Conservation (phyloP, 2,888 invertebrate genomes). For the Andrena praecox region DNA sequence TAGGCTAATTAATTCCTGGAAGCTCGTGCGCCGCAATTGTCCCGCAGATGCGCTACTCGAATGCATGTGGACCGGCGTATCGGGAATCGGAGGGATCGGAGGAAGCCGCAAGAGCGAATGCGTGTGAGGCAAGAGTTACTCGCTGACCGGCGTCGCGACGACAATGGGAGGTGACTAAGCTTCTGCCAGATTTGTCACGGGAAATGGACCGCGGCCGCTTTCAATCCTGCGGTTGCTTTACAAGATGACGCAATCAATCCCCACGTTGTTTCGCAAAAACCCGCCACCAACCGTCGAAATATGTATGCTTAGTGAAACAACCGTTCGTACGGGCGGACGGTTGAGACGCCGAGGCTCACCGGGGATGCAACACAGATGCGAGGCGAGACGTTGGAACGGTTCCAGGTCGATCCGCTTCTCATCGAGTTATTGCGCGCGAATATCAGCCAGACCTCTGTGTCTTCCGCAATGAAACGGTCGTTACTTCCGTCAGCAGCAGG, state of each 20-base stretch:
- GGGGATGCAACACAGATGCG: background rate
- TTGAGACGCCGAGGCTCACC: background rate
- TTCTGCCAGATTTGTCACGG: slow-evolving; percentile 9
- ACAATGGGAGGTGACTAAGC: slow-evolving; percentile 32
- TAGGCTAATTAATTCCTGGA: slow-evolving; percentile 70
- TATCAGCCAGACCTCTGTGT: slow-evolving; percentile 17
- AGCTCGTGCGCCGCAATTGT: slow-evolving; percentile 61
- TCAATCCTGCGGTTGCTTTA: slow-evolving; percentile 5
- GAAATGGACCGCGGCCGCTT: background rate
- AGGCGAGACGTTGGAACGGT: slow-evolving; percentile 39
- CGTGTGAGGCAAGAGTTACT: slow-evolving; percentile 47
- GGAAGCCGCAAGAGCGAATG: slow-evolving; percentile 41
- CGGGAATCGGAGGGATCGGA: slow-evolving; percentile 35
- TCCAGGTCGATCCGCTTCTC: slow-evolving; percentile 56
- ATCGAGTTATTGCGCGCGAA: slow-evolving; percentile 39
- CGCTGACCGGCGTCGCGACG: background rate
- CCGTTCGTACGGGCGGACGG: background rate
- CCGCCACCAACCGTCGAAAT: background rate
- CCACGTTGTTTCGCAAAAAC: slow-evolving; percentile 1
- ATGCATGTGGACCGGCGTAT: slow-evolving; percentile 22
- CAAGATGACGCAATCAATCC: slow-evolving; percentile 10
- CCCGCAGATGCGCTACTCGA: slow-evolving; percentile 35
- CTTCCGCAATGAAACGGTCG: slow-evolving; percentile 38
- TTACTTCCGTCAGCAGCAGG: slow-evolving; percentile 37
- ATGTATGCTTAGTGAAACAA: background rate